Evolutionary conservation across 2,888 invertebrate species (phyloP).

Genomic region (Ophion obscuratus): DNA sequence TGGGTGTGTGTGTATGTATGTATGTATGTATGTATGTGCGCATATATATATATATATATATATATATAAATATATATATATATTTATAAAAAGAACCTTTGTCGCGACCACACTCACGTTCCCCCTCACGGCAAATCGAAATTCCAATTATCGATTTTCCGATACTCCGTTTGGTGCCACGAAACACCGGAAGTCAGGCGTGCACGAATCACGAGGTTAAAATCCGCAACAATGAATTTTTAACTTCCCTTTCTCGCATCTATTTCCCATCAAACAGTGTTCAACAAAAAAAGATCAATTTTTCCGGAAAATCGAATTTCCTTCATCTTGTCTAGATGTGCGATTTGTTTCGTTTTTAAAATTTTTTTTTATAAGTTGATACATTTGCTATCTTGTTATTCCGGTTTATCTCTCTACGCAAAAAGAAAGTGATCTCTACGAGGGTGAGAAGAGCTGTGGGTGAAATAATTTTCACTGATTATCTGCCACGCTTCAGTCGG

Average conservation of each 20-base stretch:
- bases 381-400: background rate
- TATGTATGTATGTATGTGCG: too few relatives aligned
- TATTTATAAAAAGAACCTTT: background rate
- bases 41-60: too few relatives aligned
- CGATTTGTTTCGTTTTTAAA: background rate
- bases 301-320: background rate
- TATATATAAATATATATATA: too few relatives aligned
- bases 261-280: background rate
- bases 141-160: background rate
- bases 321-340: background rate
- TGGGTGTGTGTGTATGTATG: too few relatives aligned
- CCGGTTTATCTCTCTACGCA: background rate
- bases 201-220: background rate
- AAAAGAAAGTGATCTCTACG: background rate
- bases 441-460: background rate
- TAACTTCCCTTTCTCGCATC: background rate
- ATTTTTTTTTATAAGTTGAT: background rate
- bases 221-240: background rate
- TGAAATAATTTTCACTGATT: background rate
- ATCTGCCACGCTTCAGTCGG: background rate
- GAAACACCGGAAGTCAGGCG: background rate
- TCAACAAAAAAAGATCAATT: background rate
- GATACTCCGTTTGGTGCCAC: background rate
- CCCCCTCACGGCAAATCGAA: background rate
- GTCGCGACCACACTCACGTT: background rate